These are phyloP conservation scores for Metalampra italica DNA, from an alignment of 2,888 invertebrate genomes.

Conservation along the genomic window DNA sequence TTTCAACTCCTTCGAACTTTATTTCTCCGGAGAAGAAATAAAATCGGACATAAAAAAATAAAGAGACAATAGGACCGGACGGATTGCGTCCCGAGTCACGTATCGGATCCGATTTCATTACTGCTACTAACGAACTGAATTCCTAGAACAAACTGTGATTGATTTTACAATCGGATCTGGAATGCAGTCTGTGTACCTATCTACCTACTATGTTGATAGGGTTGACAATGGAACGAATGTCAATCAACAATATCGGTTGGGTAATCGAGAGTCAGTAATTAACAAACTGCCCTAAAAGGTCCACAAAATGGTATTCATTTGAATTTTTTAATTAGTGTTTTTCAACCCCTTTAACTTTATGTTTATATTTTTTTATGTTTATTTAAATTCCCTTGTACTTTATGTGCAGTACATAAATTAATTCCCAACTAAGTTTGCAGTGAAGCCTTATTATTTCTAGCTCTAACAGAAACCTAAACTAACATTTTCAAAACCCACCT, in stretches of 20 bases:
- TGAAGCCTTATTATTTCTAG: too few relatives aligned
- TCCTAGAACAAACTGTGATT: conserved; percentile 36
- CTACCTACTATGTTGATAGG: neutral
- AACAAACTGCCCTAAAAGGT: too few relatives aligned
- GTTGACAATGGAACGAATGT: neutral
- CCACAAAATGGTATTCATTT: too few relatives aligned
- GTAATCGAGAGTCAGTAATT: too few relatives aligned
- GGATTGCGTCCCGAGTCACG: conserved; percentile 31
- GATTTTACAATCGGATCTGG: conserved; percentile 33
- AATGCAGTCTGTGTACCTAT: neutral
- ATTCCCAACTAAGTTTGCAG: too few relatives aligned
- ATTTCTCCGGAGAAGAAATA: neutral
- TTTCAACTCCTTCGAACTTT: neutral
- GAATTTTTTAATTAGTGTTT: too few relatives aligned
- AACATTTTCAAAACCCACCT: conserved; percentile 9
- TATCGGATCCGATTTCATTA: conserved; percentile 54
- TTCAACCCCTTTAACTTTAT: too few relatives aligned
- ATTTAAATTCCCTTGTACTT: too few relatives aligned
- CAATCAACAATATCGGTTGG: too few relatives aligned
- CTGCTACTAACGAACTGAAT: conserved; percentile 50
- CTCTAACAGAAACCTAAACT: neutral
- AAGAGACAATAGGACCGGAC: conserved; percentile 12
- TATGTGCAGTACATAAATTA: too few relatives aligned
- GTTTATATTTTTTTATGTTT: too few relatives aligned
- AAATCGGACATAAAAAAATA: conserved; percentile 14